A percentile compares a stretch with the other conserved stretches of the same genome.
phyloP scores from a whole-genome alignment of 2,113 vertebrate genomes.

The Scomber japonicus region DNA sequence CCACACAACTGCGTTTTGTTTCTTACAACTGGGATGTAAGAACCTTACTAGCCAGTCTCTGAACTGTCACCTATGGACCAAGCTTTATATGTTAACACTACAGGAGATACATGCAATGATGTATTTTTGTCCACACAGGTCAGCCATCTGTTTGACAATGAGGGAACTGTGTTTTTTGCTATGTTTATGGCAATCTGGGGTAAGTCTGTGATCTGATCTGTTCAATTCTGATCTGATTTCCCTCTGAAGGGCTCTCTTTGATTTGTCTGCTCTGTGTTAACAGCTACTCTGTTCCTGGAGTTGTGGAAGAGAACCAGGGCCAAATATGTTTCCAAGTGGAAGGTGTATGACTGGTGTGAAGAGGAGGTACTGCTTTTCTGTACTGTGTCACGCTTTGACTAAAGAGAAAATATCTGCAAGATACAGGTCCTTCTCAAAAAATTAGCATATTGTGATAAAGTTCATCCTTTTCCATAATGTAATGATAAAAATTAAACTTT shows the following conservation, averaged over 20 bases:
- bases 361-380: conserved; percentile 86
- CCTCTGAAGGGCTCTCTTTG: background rate
- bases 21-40: background rate
- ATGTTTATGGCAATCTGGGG: conserved; percentile 97
- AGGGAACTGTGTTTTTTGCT: conserved; percentile 92
- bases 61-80: too few species aligned
- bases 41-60: too few species aligned
- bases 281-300: conserved; percentile 95
- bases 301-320: conserved; percentile 92
- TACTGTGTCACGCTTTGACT: background rate
- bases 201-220: conserved; percentile 76
- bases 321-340: conserved; percentile 84
- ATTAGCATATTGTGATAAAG: too few species aligned
- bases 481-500: too few species aligned
- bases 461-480: too few species aligned
- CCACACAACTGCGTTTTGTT: too few species aligned
- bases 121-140: conserved; percentile 80
- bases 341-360: conserved; percentile 91
- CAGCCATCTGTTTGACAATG: conserved; percentile 95
- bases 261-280: background rate
- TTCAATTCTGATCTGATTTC: background rate
- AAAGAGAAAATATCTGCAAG: background rate
- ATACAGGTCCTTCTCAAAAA: too few species aligned
- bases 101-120: background rate
- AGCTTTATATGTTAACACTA: background rate